Base-by-base conservation (phyloP, 2,888 invertebrate species). In the Cheilosia urbana region DNA sequence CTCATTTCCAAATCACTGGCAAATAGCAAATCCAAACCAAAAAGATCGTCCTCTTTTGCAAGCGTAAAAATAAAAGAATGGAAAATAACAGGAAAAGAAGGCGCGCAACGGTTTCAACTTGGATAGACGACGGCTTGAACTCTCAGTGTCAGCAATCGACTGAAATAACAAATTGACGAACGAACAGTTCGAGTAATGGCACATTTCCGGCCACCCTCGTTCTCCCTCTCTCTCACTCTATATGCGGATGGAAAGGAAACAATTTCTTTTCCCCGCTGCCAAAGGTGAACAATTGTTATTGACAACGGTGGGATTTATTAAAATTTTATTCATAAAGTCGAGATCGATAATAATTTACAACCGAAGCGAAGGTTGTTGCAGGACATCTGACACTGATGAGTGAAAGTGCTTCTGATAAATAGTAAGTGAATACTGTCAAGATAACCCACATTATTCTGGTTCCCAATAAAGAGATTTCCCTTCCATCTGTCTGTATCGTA, bases 1-100 rank as follows among this genome's bases (percentile, higher is more conserved):
- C 83, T 83, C 78, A 83, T 83, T 83, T 83, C 83, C 83, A 83
- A 83, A 83, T 83, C 83, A 79, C 83, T 78, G 63, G 78, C 66
- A 83, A 83, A 83, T 83, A 83, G 62, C 78, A 83, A 83, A 83
- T 83, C 72, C 78, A 82, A 77, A 78, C 71, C 51, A 47, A 72
- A 75, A 76, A 76, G 57, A 76, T 69, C 55, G 49, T 69, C 42
- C 40, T 62, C 40, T 57, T 57, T 19, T 24, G 11, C 3, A 4
- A 24, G 7, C 30, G 30, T 2, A 30, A n/a, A n/a, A 47, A 47
- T 7, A n/a, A 47, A 17, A 19, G n/a, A 17, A 71, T 27, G 30
- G 11, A 21, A 19, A 68, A 72, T 24, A 72, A 79, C 68, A 78
- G 72, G 66, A 83, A 79, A 73, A 63, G 58, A 83, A 73, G 82